Evolutionary conservation across 92 coral and sea anemone genomes (phyloP).

Genomic region (Epizoanthus illoricatus): DNA sequence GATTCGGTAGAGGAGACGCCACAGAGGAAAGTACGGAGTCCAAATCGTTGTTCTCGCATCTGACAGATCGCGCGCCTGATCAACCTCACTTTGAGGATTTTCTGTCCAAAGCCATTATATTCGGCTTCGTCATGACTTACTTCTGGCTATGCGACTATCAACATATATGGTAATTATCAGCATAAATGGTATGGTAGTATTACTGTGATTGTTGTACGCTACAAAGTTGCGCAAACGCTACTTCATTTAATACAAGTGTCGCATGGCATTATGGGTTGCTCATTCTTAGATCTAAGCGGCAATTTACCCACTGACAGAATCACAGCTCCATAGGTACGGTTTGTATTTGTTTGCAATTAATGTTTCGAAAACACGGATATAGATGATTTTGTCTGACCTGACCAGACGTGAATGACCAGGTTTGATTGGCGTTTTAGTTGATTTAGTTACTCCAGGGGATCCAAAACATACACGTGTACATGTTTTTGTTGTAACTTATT

Average conservation of each 20-base stretch:
- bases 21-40: constrained; percentile 57
- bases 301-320: too few species aligned
- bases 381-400: too few species aligned
- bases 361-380: too few species aligned
- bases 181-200: constrained; percentile 63
- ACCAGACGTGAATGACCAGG: too few species aligned
- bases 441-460: too few species aligned
- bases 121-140: constrained; percentile 89
- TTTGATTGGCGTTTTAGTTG: too few species aligned
- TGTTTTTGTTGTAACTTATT: too few species aligned
- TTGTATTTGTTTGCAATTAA: too few species aligned
- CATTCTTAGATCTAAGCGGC: too few species aligned
- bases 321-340: too few species aligned
- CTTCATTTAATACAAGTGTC: neutral
- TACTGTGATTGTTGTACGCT: neutral
- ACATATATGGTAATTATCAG: constrained; percentile 91
- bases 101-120: constrained; percentile 79
- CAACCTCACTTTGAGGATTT: constrained; percentile 89
- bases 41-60: constrained; percentile 56
- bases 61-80: constrained; percentile 83
- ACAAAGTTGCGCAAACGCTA: neutral
- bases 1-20: constrained; percentile 87
- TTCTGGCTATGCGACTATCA: constrained; percentile 99
- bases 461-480: too few species aligned
- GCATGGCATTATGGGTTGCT: too few species aligned